Base-by-base conservation (phyloP, 2,797 vertebrate genomes). In the Darevskia nairensis region DNA sequence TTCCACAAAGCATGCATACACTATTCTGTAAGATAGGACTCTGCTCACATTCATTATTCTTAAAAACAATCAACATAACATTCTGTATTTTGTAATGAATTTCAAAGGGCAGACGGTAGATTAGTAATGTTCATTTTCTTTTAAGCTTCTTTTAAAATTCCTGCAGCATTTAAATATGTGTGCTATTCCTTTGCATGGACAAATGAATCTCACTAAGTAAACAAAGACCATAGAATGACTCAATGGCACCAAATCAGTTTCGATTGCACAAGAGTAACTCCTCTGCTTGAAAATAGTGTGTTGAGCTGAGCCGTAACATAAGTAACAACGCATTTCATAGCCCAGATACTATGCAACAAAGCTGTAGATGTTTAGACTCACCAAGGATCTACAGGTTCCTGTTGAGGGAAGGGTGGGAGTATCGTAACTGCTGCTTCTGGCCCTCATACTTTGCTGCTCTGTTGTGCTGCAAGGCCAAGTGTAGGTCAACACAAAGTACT, bases 11-110 rank as follows among this genome's bases (percentile, higher is more conserved):
- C 87, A 91, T 89, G 88, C 86, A 80, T 86, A 86, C 41, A 59
- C 1, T 29, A 27, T 55, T 35, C 87, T 86, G 84, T 46, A 68
- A 91, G 93, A 84, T 19, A 89, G 77, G 91, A 90, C 88, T 68
- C 69, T 6, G 13, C 91, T 94, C 84, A 89, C 79, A 80, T 81
- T 89, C 78, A 88, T 89, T 91, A 64, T 35, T 21, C 85, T 32
- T 80, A 88, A 74, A 61, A 44, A 55, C 50, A 15, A 55, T 11
- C 3, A 90, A 64, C 76, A 89, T 84, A 91, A 90, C 29, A 92
- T 13, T 39, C 32, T 64, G 32, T 64, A 35, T 21, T 64, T 64
- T 19, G 21, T 23, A 64, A 2, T 64, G 21, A 21, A 39, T 25
- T 66, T 85, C 35, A 64, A 76, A 74, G 55, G 21, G 44, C n/a